Evolutionary conservation across 2,113 vertebrate species (phyloP).

Genomic region (Mesocricetus auratus): DNA sequence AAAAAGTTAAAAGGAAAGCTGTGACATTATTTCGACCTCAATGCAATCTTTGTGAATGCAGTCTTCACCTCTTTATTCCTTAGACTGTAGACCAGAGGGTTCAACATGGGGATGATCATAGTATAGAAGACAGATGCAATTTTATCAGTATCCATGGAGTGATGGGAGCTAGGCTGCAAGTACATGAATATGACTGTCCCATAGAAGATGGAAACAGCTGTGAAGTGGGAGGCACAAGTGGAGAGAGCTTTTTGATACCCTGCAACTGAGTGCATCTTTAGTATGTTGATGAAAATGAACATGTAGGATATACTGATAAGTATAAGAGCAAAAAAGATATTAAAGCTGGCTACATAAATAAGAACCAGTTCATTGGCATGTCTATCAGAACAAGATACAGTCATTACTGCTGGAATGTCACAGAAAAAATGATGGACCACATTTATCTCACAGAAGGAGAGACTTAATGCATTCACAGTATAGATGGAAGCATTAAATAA

Average conservation of each 20-base stretch:
- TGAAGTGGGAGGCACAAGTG: slow-evolving; percentile 16
- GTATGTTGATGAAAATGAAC: background rate
- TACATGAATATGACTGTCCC: background rate
- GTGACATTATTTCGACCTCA: background rate
- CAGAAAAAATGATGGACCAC: slow-evolving; percentile 46
- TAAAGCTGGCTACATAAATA: background rate
- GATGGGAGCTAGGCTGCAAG: slow-evolving; percentile 6
- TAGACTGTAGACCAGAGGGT: background rate
- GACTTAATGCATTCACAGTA: background rate
- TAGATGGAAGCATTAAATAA: background rate
- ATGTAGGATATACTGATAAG: slow-evolving; percentile 6
- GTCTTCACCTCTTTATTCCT: background rate
- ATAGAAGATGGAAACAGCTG: background rate
- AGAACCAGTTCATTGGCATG: background rate
- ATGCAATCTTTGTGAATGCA: background rate
- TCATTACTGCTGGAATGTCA: slow-evolving; percentile 21
- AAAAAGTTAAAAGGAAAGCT: background rate
- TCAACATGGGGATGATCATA: slow-evolving; percentile 18
- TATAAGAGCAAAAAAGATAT: background rate
- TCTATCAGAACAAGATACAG: slow-evolving; percentile 25
- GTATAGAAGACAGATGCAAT: background rate
- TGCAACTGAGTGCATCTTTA: background rate
- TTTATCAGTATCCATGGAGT: slow-evolving; percentile 40
- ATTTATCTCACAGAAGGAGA: background rate
- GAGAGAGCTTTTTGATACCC: background rate